phyloP scores from a whole-genome alignment of 2,113 vertebrate species.

The human (Homo sapiens) region GRCh38 chr6:101281501-101282000 shows the following conservation, averaged over 20 bases:
- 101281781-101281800: background rate
- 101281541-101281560: background rate
- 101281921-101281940: background rate
- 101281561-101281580: background rate
- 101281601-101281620: background rate
- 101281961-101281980: background rate
- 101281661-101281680: background rate
- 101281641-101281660: background rate
- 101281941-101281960: background rate
- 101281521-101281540: background rate
- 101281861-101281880: too few species aligned
- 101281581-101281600: background rate
- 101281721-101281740: background rate
- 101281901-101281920: background rate
- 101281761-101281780: background rate
- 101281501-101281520: background rate
- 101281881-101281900: background rate
- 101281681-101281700: background rate
- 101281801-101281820: background rate
- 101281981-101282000: background rate
- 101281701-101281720: background rate
- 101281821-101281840: background rate
- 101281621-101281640: background rate
- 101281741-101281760: background rate
- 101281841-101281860: background rate